Conservation (phyloP, 1,140 invertebrate species). For the Goniozus legneri region DNA sequence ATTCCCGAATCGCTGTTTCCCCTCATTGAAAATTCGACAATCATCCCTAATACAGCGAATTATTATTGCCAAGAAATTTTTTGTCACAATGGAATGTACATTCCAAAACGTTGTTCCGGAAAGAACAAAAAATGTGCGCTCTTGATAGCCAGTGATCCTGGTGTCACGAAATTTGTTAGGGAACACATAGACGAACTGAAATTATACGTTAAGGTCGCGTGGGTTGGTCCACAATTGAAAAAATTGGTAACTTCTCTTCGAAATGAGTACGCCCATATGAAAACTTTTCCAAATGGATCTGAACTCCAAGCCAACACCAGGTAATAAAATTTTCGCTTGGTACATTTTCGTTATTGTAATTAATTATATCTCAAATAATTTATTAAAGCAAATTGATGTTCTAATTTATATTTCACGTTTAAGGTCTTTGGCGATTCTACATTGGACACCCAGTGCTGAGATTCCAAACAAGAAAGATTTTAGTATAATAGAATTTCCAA, state of each 20-base stretch:
- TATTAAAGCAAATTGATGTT: no score
- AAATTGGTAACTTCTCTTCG: slow-evolving; percentile 50
- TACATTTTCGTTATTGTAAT: no score
- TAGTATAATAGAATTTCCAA: slow-evolving; percentile 54
- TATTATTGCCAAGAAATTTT: slow-evolving; percentile 52
- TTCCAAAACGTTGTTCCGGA: slow-evolving; percentile 54
- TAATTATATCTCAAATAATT: no score
- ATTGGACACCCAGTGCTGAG: slow-evolving; percentile 66
- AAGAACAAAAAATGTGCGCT: slow-evolving; percentile 53
- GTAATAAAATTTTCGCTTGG: no score
- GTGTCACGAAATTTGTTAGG: slow-evolving; percentile 53
- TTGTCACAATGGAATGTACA: slow-evolving; percentile 60
- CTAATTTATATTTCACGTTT: no score
- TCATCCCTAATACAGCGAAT: slow-evolving; percentile 8
- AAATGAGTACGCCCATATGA: slow-evolving; percentile 39
- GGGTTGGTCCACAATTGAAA: slow-evolving; percentile 61
- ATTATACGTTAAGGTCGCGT: slow-evolving; percentile 60
- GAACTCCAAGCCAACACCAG: no score
- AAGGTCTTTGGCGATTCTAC: slow-evolving; percentile 63
- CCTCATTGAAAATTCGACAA: slow-evolving; percentile 23
- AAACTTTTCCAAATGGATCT: no score
- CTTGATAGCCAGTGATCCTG: slow-evolving; percentile 57
- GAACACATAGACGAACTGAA: slow-evolving; percentile 57
- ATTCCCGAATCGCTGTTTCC: slow-evolving; percentile 33
- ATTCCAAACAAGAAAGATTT: slow-evolving; percentile 56